Percentiles rank a stretch among this genome's conserved stretches.
Evolutionary conservation across 1,140 invertebrate species (phyloP).

Genomic region (Melanaphis sacchari): DNA sequence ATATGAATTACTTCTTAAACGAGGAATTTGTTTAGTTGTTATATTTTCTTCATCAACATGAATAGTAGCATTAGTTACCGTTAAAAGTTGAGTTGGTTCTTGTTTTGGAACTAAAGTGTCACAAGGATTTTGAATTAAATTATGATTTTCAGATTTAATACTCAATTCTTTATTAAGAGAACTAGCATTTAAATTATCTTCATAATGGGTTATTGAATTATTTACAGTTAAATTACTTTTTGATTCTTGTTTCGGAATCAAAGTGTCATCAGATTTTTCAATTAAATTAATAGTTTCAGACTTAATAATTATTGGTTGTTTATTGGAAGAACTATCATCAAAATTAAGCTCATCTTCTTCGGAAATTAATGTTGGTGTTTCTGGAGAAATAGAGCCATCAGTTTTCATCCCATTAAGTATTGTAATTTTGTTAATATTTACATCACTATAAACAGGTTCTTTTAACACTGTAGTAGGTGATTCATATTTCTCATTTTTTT

Average conservation of each 20-base stretch:
- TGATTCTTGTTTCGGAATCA: background rate
- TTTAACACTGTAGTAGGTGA: background rate
- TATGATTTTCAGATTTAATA: background rate
- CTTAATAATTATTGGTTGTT: background rate
- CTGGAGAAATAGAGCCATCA: background rate
- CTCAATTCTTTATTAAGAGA: background rate
- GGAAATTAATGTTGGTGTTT: background rate
- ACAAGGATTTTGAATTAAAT: slow-evolving; percentile 4
- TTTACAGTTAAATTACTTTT: background rate
- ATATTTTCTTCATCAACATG: background rate
- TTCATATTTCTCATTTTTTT: slow-evolving; percentile 44
- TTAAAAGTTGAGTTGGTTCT: background rate
- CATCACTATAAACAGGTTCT: background rate
- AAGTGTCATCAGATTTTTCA: slow-evolving; percentile 1
- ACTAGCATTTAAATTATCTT: background rate
- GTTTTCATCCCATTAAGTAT: background rate
- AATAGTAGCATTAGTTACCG: background rate
- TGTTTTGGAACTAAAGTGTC: background rate
- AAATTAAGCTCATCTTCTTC: background rate
- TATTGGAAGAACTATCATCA: background rate
- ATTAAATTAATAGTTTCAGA: background rate
- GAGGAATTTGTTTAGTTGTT: slow-evolving; percentile 9
- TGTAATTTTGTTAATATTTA: background rate
- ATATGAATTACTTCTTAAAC: slow-evolving; percentile 55
- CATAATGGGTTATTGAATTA: background rate